Base-by-base conservation (phyloP, 2,797 vertebrate species). In the Anas capensis region DNA sequence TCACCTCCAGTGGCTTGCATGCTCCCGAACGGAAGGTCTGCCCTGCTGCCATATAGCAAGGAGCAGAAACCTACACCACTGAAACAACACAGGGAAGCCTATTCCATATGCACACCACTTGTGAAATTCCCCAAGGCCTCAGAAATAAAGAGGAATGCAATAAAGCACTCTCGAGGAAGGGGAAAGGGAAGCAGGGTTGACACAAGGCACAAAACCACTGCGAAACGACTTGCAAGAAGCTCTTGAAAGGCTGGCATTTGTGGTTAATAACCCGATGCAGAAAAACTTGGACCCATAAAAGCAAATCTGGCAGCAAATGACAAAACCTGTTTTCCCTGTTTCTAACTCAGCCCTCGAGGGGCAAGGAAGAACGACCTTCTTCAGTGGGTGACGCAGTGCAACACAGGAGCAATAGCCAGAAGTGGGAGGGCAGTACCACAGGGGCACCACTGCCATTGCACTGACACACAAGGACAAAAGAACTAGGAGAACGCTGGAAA, bases 1-100 rank as follows among this genome's bases (percentile, higher is more conserved):
- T 26, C 1, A 31, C 21, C 14, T 77, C 56, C 46, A 20, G 8
- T 1, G 2, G 3, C 2, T 1, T 10, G 11, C 34, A 11, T 0
- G 1, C 21, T 80, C 34, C 58, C 26, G 18, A 26, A 5, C 2
- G 11, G n/a, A 48, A 73, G 17, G 53, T 24, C 27, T 51, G 27
- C 20, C 11, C 23, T 2, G 1, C 20, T 31, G 33, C 40, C 21
- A 0, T 9, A 11, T 1, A 60, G 33, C 18, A 8, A 76, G 23
- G 24, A 83, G 24, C 4, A 80, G 14, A 14, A 82, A 33, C 10
- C 10, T 61, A 26, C 56, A 51, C 17, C 29, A 57, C 36, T 5
- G 0, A 65, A 77, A 62, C 4, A 11, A 16, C 1, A 0, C 23
- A 33, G 34, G 11, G 24, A 66, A 60, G 16, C 4, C 26, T 26